Percentiles rank a stretch among this genome's conserved stretches.
These are phyloP conservation scores for Cepaea nemoralis DNA, from an alignment of 1,140 invertebrate genomes.

Conservation along the genomic window DNA sequence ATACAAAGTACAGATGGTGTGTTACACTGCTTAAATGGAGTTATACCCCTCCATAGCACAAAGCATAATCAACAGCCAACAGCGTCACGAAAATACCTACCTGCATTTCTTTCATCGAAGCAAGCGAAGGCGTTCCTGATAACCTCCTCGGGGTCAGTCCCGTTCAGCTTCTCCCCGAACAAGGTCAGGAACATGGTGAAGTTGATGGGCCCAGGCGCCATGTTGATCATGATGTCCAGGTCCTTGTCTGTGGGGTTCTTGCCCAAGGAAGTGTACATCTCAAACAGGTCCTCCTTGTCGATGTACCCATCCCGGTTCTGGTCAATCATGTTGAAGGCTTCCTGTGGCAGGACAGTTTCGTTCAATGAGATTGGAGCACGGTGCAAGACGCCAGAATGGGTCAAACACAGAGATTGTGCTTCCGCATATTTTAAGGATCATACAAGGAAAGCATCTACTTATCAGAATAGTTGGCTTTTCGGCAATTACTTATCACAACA, in stretches of 20 bases:
- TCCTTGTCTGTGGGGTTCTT: conserved; percentile 75
- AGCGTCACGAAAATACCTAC: too few species aligned
- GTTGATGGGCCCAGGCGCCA: conserved; percentile 78
- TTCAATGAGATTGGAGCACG: too few species aligned
- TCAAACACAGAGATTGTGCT: too few species aligned
- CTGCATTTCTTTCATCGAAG: conserved; percentile 75
- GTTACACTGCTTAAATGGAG: too few species aligned
- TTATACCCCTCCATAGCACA: too few species aligned
- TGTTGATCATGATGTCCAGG: conserved; percentile 76
- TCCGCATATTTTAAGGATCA: too few species aligned
- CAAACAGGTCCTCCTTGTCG: conserved; percentile 97
- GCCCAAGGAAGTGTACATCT: conserved; percentile 95
- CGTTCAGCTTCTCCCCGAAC: conserved; percentile 77
- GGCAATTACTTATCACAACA: too few species aligned
- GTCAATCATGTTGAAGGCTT: conserved; percentile 99
- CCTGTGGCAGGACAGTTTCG: conserved; percentile 80
- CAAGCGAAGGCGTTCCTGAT: conserved; percentile 77
- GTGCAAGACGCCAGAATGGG: too few species aligned
- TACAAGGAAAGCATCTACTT: too few species aligned
- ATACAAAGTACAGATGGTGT: too few species aligned
- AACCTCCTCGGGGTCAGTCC: conserved; percentile 78
- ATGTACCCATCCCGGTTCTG: conserved; percentile 94
- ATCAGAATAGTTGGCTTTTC: too few species aligned
- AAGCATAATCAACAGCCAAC: too few species aligned
- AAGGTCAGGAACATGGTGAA: conserved; percentile 79